phyloP scores from a whole-genome alignment of 2,888 invertebrate species.

The Oxyteleia sp. region DNA sequence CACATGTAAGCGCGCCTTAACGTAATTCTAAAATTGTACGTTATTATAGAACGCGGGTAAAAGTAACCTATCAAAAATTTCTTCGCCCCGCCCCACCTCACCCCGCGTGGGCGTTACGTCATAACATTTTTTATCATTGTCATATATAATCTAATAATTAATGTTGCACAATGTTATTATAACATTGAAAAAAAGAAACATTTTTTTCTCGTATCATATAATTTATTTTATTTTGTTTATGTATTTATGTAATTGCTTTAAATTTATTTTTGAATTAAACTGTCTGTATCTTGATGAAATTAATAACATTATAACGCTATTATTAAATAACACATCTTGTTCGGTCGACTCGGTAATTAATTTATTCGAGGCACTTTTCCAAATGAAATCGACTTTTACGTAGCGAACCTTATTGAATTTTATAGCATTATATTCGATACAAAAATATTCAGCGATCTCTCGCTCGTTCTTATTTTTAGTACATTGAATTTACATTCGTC shows the following conservation, averaged over 20 bases:
- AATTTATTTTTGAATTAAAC: too few relatives aligned
- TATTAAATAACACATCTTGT: neutral
- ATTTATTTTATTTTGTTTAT: too few relatives aligned
- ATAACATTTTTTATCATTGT: too few relatives aligned
- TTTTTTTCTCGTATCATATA: too few relatives aligned
- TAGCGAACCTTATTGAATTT: slow-evolving; percentile 51
- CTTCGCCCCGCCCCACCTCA: too few relatives aligned
- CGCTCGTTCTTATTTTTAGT: slow-evolving; percentile 51
- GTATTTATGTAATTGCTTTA: too few relatives aligned
- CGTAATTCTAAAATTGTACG: slow-evolving; percentile 32
- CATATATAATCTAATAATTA: too few relatives aligned
- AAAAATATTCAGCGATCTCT: slow-evolving; percentile 52
- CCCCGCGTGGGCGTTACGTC: too few relatives aligned
- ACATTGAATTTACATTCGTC: slow-evolving; percentile 39
- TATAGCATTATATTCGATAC: slow-evolving; percentile 51
- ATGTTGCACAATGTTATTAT: too few relatives aligned
- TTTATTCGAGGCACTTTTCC: slow-evolving; percentile 18
- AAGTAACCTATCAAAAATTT: slow-evolving; percentile 2
- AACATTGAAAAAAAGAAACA: too few relatives aligned
- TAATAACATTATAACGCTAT: too few relatives aligned
- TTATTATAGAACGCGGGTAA: slow-evolving; percentile 19
- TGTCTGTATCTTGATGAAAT: too few relatives aligned
- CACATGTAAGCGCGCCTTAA: slow-evolving; percentile 28
- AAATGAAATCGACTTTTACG: slow-evolving; percentile 41
- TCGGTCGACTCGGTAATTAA: slow-evolving; percentile 15